These are phyloP conservation scores for Chlamydotis undulata DNA, from an alignment of 2,113 vertebrate species.

Conservation along the genomic window DNA sequence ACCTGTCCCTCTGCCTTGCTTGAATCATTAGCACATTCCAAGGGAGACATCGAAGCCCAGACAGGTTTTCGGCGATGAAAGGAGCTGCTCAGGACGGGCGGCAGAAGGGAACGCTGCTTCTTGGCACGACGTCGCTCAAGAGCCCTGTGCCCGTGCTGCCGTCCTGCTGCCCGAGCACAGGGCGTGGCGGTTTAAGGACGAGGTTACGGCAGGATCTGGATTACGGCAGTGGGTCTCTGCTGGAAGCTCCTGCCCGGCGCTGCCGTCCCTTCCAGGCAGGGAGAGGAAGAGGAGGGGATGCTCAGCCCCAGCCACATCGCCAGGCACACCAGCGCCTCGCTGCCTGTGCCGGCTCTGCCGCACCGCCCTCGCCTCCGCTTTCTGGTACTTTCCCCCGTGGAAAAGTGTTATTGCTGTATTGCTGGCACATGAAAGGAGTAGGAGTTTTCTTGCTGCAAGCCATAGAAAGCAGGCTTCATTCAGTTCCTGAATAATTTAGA, in stretches of 20 bases:
- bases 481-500: constrained; percentile 72
- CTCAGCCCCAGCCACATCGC: background rate
- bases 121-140: background rate
- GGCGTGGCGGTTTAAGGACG: background rate
- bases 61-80: background rate
- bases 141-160: fast-evolving
- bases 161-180: background rate
- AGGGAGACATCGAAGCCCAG: background rate
- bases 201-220: background rate
- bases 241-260: background rate
- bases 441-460: constrained; percentile 59
- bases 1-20: background rate
- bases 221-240: background rate
- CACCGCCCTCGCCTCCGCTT: background rate
- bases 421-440: constrained; percentile 37
- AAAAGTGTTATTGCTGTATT: background rate
- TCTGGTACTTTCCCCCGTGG: background rate
- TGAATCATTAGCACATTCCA: background rate
- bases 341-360: background rate
- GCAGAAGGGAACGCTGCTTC: background rate
- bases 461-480: constrained; percentile 60
- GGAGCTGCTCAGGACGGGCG: background rate
- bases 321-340: fast-evolving
- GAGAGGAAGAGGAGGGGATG: background rate
- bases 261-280: background rate